Evolutionary conservation across 2,888 invertebrate species (phyloP), one percentile per base, ranked within the genome.

Genomic region (Apodemia mormo): DNA sequence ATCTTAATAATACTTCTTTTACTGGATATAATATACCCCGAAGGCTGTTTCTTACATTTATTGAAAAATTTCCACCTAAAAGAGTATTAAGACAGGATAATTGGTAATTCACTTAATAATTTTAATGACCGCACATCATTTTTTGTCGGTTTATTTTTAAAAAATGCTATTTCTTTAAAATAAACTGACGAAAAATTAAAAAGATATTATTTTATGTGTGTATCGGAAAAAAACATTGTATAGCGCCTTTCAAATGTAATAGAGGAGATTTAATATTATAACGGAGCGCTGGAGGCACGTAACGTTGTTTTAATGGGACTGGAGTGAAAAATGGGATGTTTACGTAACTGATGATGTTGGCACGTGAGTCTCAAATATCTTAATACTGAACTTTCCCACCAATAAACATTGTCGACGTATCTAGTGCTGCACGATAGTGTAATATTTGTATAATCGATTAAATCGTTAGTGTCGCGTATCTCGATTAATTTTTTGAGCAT

Each of bases 241-340:
- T 12, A 45, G 49, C n/a, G 2, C 29, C 9, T 65, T 9, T 64
- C 61, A 58, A 12, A 37, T 14, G 40, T 68, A 61, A 40, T 9
- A 29, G 43, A 65, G 56, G 56, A 68, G 29, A 72, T 72, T 72
- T 72, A 61, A 68, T 72, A 67, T 65, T 64, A 70, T 58, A 70
- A 66, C 33, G 49, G 30, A 43, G 22, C 33, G 33, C 12, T 29
- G 22, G 54, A 37, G 64, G 71, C 68, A 72, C 70, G 72, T 75
- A 77, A 76, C 74, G 74, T 67, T 72, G 72, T 74, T 75, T 76
- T 74, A 77, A 77, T 75, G 74, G 73, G 70, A 70, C 70, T 67
- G 33, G 61, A 67, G 70, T 72, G 74, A 76, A 75, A 75, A 72
- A 73, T 68, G 66, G 71, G 68, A 71, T 72, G 66, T 49, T 66